Conservation (phyloP, 2,113 vertebrate genomes). For the Xenopus tropicalis region DNA sequence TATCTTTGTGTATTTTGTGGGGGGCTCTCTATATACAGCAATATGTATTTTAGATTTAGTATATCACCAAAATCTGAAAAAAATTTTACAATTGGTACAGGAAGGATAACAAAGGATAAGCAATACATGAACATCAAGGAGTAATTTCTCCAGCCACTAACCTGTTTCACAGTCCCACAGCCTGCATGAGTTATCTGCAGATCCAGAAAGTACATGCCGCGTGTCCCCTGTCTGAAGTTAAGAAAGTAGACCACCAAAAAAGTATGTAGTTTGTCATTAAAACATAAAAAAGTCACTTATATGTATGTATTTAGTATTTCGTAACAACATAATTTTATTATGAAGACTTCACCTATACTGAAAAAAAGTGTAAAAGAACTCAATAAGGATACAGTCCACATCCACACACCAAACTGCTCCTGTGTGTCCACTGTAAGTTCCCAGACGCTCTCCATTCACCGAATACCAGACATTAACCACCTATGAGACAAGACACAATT, state of each 20-base stretch:
- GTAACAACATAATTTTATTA: too few relatives aligned
- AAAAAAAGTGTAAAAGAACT: too few relatives aligned
- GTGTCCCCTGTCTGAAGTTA: conserved; percentile 80
- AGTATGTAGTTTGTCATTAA: not conserved
- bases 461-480: conserved; percentile 93
- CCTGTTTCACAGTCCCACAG: conserved; percentile 97
- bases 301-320: too few relatives aligned
- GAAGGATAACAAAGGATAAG: too few relatives aligned
- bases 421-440: conserved; percentile 92
- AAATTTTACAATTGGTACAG: too few relatives aligned
- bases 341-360: too few relatives aligned
- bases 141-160: conserved; percentile 47
- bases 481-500: conserved; percentile 53
- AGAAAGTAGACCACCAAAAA: conserved; percentile 30
- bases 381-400: conserved; percentile 98
- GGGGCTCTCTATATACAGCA: too few relatives aligned
- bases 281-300: too few relatives aligned
- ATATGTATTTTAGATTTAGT: too few relatives aligned
- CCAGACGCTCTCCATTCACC: conserved; percentile 89
- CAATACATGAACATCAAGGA: too few relatives aligned
- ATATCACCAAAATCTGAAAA: too few relatives aligned
- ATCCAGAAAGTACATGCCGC: conserved; percentile 88
- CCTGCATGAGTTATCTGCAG: conserved; percentile 93
- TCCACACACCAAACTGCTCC: conserved; percentile 97
- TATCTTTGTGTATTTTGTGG: too few relatives aligned